Conservation (phyloP, 2,797 vertebrate species). For the Alcedo atthis region DNA sequence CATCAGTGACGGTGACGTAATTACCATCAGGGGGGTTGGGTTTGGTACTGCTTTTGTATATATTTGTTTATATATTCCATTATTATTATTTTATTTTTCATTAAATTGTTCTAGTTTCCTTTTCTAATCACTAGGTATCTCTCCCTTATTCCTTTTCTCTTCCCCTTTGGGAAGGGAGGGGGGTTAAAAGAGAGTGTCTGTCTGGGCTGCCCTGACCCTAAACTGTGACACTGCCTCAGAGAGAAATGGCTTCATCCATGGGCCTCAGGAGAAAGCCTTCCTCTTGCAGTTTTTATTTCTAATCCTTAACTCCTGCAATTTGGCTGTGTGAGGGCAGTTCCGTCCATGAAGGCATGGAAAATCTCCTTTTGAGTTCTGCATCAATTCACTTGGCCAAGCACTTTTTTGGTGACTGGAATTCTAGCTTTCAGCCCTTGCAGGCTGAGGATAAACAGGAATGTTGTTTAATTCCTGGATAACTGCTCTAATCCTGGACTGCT, state of each 20-base stretch:
- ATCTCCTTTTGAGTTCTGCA: neutral
- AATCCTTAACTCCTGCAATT: neutral
- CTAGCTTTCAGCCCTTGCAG: neutral
- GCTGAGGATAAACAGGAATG: neutral
- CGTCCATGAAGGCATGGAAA: rapidly evolving
- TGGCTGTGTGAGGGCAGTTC: neutral
- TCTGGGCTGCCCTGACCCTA: no score
- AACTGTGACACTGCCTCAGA: neutral
- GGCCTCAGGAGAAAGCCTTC: neutral
- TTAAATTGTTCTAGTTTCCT: no score
- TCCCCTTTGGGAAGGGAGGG: no score
- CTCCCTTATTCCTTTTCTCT: no score
- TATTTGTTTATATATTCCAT: no score
- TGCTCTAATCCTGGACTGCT: neutral
- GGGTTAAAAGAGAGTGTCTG: no score
- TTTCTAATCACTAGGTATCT: no score
- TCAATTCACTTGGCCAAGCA: neutral
- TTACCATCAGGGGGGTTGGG: no score
- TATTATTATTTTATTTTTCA: no score
- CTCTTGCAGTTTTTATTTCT: neutral
- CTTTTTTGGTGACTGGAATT: neutral
- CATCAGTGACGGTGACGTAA: no score
- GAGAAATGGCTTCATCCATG: neutral
- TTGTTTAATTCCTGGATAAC: neutral
- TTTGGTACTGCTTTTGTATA: no score